Percentiles rank a stretch among this genome's conserved stretches.
phyloP scores from a whole-genome alignment of 2,888 invertebrate species.

The Euzophera pinguis region DNA sequence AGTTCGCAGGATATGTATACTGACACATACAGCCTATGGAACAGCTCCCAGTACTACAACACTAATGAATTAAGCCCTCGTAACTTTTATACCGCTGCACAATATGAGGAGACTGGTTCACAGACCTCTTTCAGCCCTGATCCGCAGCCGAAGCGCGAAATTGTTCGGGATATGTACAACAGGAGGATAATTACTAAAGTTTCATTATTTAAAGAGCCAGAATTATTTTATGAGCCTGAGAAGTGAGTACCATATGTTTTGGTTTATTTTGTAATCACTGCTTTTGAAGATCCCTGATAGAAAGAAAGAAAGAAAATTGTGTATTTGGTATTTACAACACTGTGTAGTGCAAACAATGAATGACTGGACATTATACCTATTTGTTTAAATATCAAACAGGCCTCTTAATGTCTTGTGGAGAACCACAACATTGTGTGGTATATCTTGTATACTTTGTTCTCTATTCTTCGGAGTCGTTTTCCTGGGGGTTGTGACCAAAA shows the following conservation, averaged over 20 bases:
- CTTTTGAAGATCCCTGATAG: too few species aligned
- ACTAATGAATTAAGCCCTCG: slow-evolving; percentile 35
- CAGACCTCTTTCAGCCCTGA: not conserved
- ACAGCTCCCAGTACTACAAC: slow-evolving; percentile 36
- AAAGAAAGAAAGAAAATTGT: too few species aligned
- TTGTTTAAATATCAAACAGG: too few species aligned
- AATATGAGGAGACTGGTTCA: not conserved
- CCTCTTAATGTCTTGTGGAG: too few species aligned
- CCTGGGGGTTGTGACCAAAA: too few species aligned
- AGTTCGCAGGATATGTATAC: slow-evolving; percentile 25
- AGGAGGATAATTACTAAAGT: slow-evolving; percentile 18
- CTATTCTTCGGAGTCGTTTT: too few species aligned
- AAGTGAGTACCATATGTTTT: slow-evolving; percentile 19
- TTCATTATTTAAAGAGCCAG: slow-evolving; percentile 26
- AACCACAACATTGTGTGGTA: too few species aligned
- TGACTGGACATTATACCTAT: too few species aligned
- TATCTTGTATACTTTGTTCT: too few species aligned
- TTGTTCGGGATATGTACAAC: slow-evolving; percentile 20
- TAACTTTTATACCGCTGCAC: slow-evolving; percentile 22
- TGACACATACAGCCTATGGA: slow-evolving; percentile 37
- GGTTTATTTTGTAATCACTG: not conserved
- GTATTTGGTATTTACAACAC: too few species aligned
- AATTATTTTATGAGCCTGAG: slow-evolving; percentile 16
- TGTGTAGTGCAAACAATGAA: too few species aligned
- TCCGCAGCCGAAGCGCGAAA: slow-evolving; percentile 9